A percentile compares a stretch with the other conserved stretches of the same genome.
phyloP scores from a whole-genome alignment of 2,113 vertebrate species.

The Merops nubicus region DNA sequence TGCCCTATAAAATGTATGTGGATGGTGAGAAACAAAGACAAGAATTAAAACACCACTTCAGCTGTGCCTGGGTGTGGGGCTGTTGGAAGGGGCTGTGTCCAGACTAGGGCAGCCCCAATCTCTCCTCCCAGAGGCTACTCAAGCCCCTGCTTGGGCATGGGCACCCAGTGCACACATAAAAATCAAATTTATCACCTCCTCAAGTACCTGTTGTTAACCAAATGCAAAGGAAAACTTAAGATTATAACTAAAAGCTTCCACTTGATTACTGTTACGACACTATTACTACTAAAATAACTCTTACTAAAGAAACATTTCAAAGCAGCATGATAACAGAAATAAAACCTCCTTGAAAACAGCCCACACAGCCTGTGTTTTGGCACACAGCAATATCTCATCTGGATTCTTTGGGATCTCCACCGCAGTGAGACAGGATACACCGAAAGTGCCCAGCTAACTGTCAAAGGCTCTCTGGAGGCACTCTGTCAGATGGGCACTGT shows the following conservation, averaged over 20 bases:
- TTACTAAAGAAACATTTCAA: background rate
- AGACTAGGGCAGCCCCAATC: background rate
- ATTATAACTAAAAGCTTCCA: background rate
- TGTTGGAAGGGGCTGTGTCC: rapidly evolving
- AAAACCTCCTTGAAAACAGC: background rate
- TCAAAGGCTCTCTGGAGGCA: background rate
- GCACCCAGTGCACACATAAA: background rate
- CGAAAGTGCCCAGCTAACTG: background rate
- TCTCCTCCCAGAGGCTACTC: background rate
- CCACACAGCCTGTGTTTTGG: too few species aligned
- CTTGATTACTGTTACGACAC: background rate
- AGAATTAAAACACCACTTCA: background rate
- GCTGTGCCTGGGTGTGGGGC: background rate
- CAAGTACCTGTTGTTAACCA: background rate
- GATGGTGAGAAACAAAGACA: background rate
- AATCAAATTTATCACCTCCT: background rate
- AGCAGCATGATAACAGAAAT: background rate
- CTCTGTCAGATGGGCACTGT: rapidly evolving
- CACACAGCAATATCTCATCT: background rate
- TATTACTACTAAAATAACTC: background rate
- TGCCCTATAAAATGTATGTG: background rate
- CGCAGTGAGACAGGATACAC: rapidly evolving
- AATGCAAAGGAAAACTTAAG: background rate
- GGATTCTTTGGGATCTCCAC: background rate
- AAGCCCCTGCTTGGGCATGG: rapidly evolving